Percentiles rank a stretch among this genome's conserved stretches.
phyloP scores from a whole-genome alignment of 2,797 vertebrate genomes.

The Peromyscus aztecus region DNA sequence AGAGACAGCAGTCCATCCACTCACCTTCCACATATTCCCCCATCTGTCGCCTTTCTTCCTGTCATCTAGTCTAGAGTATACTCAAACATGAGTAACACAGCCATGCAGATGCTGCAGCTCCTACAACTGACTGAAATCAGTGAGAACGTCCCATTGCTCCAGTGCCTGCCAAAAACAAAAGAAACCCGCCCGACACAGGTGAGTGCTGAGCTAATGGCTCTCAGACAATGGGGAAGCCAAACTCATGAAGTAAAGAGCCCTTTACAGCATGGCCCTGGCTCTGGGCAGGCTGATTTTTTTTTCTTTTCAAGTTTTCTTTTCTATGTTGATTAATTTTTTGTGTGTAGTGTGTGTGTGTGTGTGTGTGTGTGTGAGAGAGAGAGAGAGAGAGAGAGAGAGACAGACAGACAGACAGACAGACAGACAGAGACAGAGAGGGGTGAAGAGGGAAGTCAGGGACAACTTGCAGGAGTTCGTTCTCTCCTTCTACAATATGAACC shows the following conservation, averaged over 20 bases:
- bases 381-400: neutral
- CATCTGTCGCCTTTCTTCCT: accelerated
- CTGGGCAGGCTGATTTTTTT: neutral
- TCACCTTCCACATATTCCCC: neutral
- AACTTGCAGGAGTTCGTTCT: neutral
- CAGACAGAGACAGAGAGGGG: no score
- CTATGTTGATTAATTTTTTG: neutral
- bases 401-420: neutral
- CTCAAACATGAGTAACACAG: neutral
- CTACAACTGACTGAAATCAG: neutral
- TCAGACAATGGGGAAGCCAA: neutral
- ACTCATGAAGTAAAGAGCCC: neutral
- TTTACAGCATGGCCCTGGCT: accelerated
- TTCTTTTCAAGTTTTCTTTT: neutral
- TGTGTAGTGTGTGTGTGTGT: neutral
- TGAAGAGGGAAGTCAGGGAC: neutral
- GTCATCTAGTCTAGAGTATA: neutral
- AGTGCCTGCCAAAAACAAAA: neutral
- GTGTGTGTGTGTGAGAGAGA: neutral
- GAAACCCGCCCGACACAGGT: no score
- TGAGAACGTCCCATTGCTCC: neutral
- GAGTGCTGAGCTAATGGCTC: neutral
- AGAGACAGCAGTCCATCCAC: no score
- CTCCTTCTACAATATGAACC: neutral
- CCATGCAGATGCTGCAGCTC: neutral